These are phyloP conservation scores for Eospalax fontanierii DNA, from an alignment of 2,797 vertebrate genomes.

Conservation along the genomic window DNA sequence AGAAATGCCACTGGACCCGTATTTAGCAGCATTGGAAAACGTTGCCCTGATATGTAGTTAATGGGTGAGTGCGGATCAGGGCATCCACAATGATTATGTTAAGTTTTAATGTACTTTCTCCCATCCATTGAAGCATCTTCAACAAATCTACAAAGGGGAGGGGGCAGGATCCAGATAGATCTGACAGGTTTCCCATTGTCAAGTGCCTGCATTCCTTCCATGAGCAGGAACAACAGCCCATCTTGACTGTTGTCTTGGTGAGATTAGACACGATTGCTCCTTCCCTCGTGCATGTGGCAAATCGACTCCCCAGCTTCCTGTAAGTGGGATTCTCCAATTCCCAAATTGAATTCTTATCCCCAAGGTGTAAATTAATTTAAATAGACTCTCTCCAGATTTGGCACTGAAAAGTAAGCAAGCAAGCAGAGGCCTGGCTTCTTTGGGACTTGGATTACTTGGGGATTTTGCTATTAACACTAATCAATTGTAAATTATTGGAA, in stretches of 20 bases:
- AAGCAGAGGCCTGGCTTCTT: conserved; percentile 45
- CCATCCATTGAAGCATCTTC: background rate
- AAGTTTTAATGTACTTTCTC: background rate
- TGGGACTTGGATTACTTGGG: conserved; percentile 40
- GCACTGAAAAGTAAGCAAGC: conserved; percentile 40
- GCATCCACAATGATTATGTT: background rate
- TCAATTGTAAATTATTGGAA: conserved; percentile 75
- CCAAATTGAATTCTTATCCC: background rate
- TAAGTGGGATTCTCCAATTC: background rate
- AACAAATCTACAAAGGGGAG: background rate
- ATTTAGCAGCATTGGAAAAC: background rate
- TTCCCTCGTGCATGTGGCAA: background rate
- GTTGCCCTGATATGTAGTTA: background rate
- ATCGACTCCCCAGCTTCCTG: background rate
- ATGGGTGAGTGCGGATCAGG: background rate
- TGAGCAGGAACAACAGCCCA: background rate
- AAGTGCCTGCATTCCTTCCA: background rate
- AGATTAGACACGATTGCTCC: background rate
- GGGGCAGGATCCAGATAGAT: background rate
- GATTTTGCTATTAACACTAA: conserved; percentile 66
- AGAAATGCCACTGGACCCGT: background rate
- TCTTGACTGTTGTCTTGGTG: background rate
- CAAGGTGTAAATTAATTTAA: conserved; percentile 68
- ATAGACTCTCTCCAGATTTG: conserved; percentile 43
- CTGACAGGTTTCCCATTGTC: background rate